Base-by-base conservation (phyloP, 2,888 invertebrate genomes). In the Parascotia fuliginaria region DNA sequence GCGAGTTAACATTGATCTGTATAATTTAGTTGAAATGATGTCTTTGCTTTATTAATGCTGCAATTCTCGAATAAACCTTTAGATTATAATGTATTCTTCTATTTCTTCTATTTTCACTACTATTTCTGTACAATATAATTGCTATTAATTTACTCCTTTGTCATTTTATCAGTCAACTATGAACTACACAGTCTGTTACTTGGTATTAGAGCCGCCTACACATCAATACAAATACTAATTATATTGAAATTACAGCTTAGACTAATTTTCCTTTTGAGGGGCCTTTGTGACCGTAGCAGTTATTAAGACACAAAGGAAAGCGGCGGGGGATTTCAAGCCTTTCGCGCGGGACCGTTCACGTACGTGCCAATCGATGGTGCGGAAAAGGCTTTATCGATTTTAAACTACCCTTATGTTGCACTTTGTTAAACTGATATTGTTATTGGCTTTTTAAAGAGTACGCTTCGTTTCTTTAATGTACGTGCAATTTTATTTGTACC, bases 341-440 rank as follows among this genome's bases (percentile, higher is more conserved):
- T 60, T 63, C 50, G 51, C 58, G 53, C 41, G 50, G 40, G 50
- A 51, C 49, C 36, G 43, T 55, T 61, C 65, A 70, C 63, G 73
- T 77, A 79, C 72, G 72, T 77, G 73, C 70, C 68, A 81, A 76
- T 77, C 80, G 79, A 85, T 83, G 83, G 80, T 53, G 79, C 66
- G 75, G 81, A 82, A 82, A 82, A 76, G 55, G 70, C 79, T 80
- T 76, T 83, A 83, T 84, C 79, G 83, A 85, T 83, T 81, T 77
- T 70, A 79, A 81, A 80, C 77, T 78, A 81, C 79, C 76, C 73
- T 76, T 73, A 73, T 77, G 76, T 74, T 77, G 77, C 77, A 79
- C 70, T 81, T 81, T 81, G 81, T 82, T 80, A 77, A 80, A 79
- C 79, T 80, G 76, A 75, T 79, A 83, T 83, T 81, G 80, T 82